Evolutionary conservation across 2,797 vertebrate species (phyloP), one percentile per base, ranked within the genome.

Genomic region (Helicolenus hilgendorfi): DNA sequence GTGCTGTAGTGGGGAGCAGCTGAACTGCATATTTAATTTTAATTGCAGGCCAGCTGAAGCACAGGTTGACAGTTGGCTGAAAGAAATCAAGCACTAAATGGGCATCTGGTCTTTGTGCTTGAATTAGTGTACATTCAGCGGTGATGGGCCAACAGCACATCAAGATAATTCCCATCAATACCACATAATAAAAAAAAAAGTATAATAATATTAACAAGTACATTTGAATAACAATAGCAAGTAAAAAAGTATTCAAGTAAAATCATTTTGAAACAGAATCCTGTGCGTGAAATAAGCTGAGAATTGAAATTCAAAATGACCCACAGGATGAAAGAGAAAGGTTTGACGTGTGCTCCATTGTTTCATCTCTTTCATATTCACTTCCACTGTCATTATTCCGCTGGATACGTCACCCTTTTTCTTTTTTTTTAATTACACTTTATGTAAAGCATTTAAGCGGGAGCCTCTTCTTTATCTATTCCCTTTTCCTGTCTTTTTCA

Each of bases 391-490:
- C 93, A 96, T 97, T 94, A 96, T 95, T 96, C 93, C 73, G 62
- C 91, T 90, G 92, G 94, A 95, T 95, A 93, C 59, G 71, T 92
- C 94, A 95, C 92, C 94, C 97, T 95, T 92, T 96, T 94, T 53
- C 96, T 96, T 98, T 96, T 98, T 96, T 96, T 98, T 96, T 98
- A 98, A 98, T 98, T 98, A 98, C 89, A 97, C 96, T 92, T 84
- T 92, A 95, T 95, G 89, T 85, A 96, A 97, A 97, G 95, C 93
- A 93, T 78, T 91, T 76, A 81, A 96, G 91, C 81, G 81, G 82
- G 94, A 94, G 89, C 65, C 67, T 89, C 60, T 69, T 82, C 74
- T 81, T 86, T 81, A 84, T 91, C 78, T 67, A 41, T 60, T 33
- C 69, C 79, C 41, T 14, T 75, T 76, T 82, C 74, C 84, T 64